Percentiles rank a stretch among this genome's conserved stretches.
phyloP scores from a whole-genome alignment of 2,797 vertebrate species.

The Pseudomugil gertrudae region DNA sequence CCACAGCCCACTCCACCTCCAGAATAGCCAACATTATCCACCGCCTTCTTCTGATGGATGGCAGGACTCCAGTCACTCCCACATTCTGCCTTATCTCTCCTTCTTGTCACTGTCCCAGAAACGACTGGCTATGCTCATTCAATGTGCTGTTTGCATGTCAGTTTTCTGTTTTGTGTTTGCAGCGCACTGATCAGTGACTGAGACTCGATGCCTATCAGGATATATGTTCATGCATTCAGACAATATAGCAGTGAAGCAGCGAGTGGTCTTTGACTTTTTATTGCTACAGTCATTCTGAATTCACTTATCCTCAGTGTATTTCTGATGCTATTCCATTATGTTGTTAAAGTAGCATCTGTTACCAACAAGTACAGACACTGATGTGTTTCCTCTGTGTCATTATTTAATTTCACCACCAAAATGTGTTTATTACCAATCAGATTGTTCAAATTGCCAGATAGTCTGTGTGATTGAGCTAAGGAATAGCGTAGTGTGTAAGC shows the following conservation, averaged over 20 bases:
- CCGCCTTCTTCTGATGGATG: slow-evolving; percentile 67
- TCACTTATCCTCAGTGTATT: slow-evolving; percentile 4
- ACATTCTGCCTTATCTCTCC: slow-evolving; percentile 60
- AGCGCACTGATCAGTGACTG: slow-evolving; percentile 9
- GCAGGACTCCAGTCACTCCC: slow-evolving; percentile 70
- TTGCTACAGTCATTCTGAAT: slow-evolving; percentile 1
- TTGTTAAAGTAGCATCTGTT: slow-evolving; percentile 13
- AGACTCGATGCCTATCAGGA: slow-evolving; percentile 38
- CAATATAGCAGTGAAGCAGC: background rate
- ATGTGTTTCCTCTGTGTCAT: slow-evolving; percentile 14
- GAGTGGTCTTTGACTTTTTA: too few species aligned
- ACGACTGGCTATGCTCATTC: slow-evolving; percentile 13
- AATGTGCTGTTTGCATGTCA: slow-evolving; percentile 14
- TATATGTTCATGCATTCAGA: slow-evolving; percentile 14
- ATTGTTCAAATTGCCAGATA: slow-evolving; percentile 26
- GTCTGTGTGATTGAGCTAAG: slow-evolving; percentile 38
- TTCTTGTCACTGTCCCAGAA: slow-evolving; percentile 51
- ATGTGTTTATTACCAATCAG: too few species aligned
- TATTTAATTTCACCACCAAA: slow-evolving; percentile 20
- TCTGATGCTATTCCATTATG: slow-evolving; percentile 2
- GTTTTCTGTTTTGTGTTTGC: slow-evolving; percentile 14
- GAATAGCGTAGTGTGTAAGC: background rate
- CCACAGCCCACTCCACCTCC: slow-evolving; percentile 72
- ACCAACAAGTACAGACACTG: background rate
- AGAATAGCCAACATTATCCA: slow-evolving; percentile 66